A percentile compares a stretch with the other conserved stretches of the same genome.
Conservation (phyloP, 2,113 vertebrate genomes). For the Neofelis nebulosa region DNA sequence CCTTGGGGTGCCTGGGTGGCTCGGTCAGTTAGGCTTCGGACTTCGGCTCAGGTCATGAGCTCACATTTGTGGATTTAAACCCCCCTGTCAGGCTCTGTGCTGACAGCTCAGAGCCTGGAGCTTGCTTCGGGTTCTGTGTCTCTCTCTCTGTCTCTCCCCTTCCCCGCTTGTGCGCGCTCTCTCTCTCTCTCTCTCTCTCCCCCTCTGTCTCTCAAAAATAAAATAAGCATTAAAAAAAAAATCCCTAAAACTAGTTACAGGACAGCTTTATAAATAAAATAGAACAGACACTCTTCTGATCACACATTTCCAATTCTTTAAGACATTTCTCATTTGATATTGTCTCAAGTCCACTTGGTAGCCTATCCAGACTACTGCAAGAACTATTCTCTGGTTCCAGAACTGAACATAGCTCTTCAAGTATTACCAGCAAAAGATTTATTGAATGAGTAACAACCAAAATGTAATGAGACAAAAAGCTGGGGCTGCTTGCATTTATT, state of each 20-base stretch:
- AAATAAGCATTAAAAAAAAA: not conserved
- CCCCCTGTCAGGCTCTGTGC: no score
- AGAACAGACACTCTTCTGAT: not conserved
- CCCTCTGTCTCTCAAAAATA: no score
- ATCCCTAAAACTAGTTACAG: not conserved
- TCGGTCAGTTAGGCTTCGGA: no score
- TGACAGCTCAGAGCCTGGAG: no score
- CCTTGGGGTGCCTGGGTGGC: no score
- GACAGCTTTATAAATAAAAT: not conserved
- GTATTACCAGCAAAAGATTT: not conserved
- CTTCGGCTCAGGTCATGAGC: no score
- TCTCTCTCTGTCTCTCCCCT: no score
- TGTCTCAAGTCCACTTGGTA: not conserved
- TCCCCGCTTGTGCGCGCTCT: no score
- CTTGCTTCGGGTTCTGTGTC: no score
- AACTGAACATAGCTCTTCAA: conserved; percentile 3
- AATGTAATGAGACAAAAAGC: not conserved
- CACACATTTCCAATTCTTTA: conserved; percentile 25
- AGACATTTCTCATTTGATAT: not conserved
- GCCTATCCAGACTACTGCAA: not conserved
- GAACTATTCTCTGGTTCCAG: not conserved
- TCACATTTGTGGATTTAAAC: no score
- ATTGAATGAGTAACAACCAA: not conserved
- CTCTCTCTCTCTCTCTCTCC: no score
- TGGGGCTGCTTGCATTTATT: not conserved